These are phyloP conservation scores for Bungarus multicinctus DNA, from an alignment of 2,113 vertebrate species.

Conservation along the genomic window DNA sequence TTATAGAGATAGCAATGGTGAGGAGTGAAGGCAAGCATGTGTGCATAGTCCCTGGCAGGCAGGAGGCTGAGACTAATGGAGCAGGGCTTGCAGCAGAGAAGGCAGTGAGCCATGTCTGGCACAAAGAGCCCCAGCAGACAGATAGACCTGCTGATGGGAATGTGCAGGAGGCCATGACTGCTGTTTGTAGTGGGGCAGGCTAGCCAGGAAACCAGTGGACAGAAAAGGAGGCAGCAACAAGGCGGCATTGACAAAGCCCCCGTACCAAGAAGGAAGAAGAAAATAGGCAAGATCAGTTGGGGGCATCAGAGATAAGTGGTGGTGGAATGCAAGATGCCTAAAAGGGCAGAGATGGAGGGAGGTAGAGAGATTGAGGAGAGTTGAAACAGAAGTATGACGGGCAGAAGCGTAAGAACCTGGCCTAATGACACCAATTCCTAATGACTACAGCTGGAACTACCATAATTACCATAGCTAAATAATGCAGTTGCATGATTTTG, in stretches of 20 bases:
- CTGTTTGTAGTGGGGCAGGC: background rate
- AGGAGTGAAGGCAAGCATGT: background rate
- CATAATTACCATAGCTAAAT: background rate
- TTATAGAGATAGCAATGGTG: too few relatives aligned
- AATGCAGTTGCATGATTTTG: background rate
- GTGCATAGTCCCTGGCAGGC: background rate
- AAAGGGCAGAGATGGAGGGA: background rate
- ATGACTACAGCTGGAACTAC: background rate
- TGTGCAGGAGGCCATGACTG: background rate
- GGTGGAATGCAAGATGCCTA: background rate
- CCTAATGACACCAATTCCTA: background rate
- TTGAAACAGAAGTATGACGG: background rate
- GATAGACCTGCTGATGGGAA: background rate
- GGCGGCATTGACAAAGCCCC: background rate
- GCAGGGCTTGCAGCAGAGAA: background rate
- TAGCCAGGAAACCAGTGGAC: background rate
- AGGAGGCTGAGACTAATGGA: background rate
- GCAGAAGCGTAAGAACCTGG: background rate
- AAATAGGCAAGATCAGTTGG: background rate
- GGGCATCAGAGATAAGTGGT: background rate
- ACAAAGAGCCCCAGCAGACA: background rate
- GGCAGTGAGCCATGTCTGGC: background rate
- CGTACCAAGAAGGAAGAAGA: background rate
- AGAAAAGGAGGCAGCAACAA: background rate
- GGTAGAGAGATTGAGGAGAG: background rate